A percentile compares a stretch with the other conserved stretches of the same genome.
These are phyloP conservation scores for Drosophila sordidula DNA, from an alignment of 2,888 invertebrate species.

Conservation along the genomic window DNA sequence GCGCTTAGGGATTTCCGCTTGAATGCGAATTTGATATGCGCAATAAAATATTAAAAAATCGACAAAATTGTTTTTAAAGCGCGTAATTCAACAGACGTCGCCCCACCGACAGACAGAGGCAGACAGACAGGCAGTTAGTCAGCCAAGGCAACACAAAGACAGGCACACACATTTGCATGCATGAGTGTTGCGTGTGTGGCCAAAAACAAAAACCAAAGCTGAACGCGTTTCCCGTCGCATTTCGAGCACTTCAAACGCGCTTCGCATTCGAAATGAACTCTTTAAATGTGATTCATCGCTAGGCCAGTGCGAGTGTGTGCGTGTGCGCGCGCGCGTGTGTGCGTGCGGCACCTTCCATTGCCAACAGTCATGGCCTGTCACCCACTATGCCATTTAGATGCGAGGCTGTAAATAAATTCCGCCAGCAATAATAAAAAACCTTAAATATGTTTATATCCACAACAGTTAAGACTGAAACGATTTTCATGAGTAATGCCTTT, in stretches of 20 bases:
- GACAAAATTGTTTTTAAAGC: conserved; percentile 77
- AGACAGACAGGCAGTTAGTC: conserved; percentile 20
- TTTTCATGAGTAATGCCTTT: too few relatives aligned
- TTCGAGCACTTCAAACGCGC: conserved; percentile 61
- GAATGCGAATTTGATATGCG: conserved; percentile 79
- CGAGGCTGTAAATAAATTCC: too few relatives aligned
- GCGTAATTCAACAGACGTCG: conserved; percentile 65
- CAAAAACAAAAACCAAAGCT: conserved; percentile 42
- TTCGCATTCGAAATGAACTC: conserved; percentile 71
- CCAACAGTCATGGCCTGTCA: too few relatives aligned
- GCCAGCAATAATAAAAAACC: too few relatives aligned
- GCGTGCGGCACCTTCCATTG: too few relatives aligned
- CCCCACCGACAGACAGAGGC: conserved; percentile 16
- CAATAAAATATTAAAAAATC: conserved; percentile 78
- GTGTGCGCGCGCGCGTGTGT: conserved; percentile 1
- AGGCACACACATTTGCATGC: conserved; percentile 21
- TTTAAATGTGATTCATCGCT: conserved; percentile 65
- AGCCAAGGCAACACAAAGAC: conserved; percentile 19
- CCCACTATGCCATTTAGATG: too few relatives aligned
- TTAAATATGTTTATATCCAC: too few relatives aligned
- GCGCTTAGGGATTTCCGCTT: conserved; percentile 77
- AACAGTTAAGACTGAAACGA: too few relatives aligned
- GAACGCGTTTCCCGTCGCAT: conserved; percentile 47
- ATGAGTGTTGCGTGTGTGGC: conserved; percentile 22
- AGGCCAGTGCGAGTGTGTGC: conserved; percentile 1